phyloP scores from a whole-genome alignment of 2,113 vertebrate species.

The Pyrgilauda ruficollis region DNA sequence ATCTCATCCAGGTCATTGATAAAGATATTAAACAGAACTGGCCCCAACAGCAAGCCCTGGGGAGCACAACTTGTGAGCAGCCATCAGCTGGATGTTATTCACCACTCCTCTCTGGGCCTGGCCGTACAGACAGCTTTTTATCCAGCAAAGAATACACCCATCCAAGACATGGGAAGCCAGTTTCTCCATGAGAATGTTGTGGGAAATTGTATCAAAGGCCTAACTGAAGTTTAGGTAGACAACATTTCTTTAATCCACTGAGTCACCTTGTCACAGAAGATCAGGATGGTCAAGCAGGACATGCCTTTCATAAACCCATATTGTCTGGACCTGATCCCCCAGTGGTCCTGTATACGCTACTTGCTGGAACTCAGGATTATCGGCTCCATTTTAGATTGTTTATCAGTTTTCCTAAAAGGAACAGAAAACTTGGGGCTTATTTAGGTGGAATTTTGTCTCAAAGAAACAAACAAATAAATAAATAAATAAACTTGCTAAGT shows the following conservation, averaged over 20 bases:
- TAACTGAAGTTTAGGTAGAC: background rate
- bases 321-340: background rate
- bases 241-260: background rate
- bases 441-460: background rate
- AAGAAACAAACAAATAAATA: background rate
- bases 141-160: accelerated
- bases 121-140: background rate
- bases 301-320: background rate
- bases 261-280: background rate
- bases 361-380: background rate
- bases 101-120: background rate
- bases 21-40: background rate
- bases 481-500: background rate
- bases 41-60: background rate
- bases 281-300: background rate
- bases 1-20: background rate
- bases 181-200: background rate
- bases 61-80: background rate
- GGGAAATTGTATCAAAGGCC: background rate
- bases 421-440: background rate
- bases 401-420: background rate
- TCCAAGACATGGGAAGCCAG: background rate
- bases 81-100: background rate
- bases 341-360: background rate
- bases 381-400: background rate